phyloP scores from a whole-genome alignment of 2,888 invertebrate genomes.

The Ceramica pisi region DNA sequence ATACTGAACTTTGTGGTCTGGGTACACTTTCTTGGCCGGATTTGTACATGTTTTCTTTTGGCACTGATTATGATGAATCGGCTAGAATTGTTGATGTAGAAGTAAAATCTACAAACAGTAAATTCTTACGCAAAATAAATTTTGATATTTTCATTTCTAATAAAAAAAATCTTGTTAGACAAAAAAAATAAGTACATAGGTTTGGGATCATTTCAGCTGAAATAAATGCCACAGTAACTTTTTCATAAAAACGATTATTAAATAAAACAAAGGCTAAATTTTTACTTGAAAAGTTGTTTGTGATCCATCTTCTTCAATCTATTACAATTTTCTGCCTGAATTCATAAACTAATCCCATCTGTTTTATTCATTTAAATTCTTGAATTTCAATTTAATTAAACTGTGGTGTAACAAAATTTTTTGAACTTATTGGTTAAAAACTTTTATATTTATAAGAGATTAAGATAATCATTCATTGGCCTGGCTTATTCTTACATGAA shows the following conservation, averaged over 20 bases:
- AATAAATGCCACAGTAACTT: not conserved
- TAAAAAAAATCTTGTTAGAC: not conserved
- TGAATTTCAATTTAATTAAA: constrained; percentile 35
- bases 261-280: constrained; percentile 11
- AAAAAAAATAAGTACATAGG: not conserved
- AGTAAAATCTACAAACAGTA: not conserved
- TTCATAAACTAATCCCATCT: constrained; percentile 3
- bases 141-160: not conserved
- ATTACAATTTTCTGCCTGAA: constrained; percentile 23
- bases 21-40: constrained; percentile 28
- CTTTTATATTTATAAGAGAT: constrained; percentile 16
- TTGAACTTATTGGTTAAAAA: constrained; percentile 10
- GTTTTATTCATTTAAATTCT: constrained; percentile 29
- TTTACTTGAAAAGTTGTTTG: not conserved
- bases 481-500: not conserved
- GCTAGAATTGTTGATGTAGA: not conserved
- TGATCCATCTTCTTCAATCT: constrained; percentile 39
- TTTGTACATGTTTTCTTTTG: constrained; percentile 34
- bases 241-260: not conserved
- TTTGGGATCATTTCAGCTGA: not conserved
- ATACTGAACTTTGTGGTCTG: constrained; percentile 38
- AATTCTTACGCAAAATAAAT: not conserved
- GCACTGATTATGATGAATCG: constrained; percentile 21
- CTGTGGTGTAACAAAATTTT: constrained; percentile 1
- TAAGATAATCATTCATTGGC: constrained; percentile 3